Percentiles rank a stretch among this genome's conserved stretches.
Evolutionary conservation across 2,888 invertebrate genomes (phyloP).

Genomic region (Entomobrya multifasciata): DNA sequence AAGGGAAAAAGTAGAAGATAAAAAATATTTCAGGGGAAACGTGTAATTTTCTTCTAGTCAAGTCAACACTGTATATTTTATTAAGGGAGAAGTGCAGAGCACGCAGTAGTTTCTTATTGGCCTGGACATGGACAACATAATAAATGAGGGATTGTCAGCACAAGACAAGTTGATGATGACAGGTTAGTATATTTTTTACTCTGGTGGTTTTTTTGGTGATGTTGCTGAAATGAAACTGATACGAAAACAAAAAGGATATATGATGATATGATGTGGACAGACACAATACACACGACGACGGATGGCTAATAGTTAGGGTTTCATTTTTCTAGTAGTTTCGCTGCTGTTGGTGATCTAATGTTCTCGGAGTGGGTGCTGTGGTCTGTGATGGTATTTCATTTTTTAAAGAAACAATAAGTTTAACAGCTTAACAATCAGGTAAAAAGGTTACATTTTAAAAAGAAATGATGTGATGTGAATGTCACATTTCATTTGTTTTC

Average conservation of each 20-base stretch:
- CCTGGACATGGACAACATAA: slow-evolving; percentile 69
- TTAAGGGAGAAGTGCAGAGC: background rate
- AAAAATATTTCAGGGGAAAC: slow-evolving; percentile 57
- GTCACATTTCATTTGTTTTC: slow-evolving; percentile 5
- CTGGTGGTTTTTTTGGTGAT: slow-evolving; percentile 23
- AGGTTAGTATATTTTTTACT: slow-evolving; percentile 55
- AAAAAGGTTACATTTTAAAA: slow-evolving; percentile 12
- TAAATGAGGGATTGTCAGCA: slow-evolving; percentile 74
- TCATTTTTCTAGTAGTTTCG: too few species aligned
- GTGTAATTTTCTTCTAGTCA: slow-evolving; percentile 66
- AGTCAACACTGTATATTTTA: background rate
- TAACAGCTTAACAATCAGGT: slow-evolving; percentile 14
- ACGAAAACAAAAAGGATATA: too few species aligned
- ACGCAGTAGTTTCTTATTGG: background rate
- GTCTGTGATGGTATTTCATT: background rate
- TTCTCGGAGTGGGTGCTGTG: slow-evolving; percentile 12
- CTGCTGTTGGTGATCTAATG: too few species aligned
- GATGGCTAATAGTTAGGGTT: too few species aligned
- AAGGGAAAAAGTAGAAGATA: slow-evolving; percentile 33
- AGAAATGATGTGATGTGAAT: background rate
- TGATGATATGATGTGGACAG: slow-evolving; percentile 24
- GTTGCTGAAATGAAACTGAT: slow-evolving; percentile 21
- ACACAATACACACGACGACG: slow-evolving; percentile 24
- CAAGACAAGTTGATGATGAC: slow-evolving; percentile 74
- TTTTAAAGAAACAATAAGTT: slow-evolving; percentile 10